Base-by-base conservation (phyloP, 2,113 vertebrate species). In the Rynchops niger region DNA sequence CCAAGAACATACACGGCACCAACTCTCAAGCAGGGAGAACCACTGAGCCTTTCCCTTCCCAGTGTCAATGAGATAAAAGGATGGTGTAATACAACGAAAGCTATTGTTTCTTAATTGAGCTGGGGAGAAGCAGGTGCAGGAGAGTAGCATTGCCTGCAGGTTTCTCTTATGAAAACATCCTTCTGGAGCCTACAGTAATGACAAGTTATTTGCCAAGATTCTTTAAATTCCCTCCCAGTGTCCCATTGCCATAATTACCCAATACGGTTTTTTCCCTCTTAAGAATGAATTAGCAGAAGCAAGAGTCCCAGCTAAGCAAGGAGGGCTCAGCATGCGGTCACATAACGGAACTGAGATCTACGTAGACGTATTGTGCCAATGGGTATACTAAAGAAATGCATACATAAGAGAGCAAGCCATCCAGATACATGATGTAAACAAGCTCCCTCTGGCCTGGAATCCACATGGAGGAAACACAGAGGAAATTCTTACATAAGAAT, bases 81-180 rank as follows among this genome's bases (percentile, higher is more conserved):
- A 45, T 19, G 34, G 42, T 34, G 45, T 27, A 52, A 63, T n/a
- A 79, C 65, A 71, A 86, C 93, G 42, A 76, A 90, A n/a, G 38
- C 18, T 34, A 16, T 72, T 5, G 11, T 73, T 86, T 81, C 40
- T 55, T 93, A 88, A 94, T 29, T 72, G 85, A 92, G 72, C 87
- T 55, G 82, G 32, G 72, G 27, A 96, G 85, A 94, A 95, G 83
- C 90, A 96, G 91, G 94, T 97, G 94, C 95, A 92, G 88, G 55
- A 95, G 84, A 74, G 49, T 5, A 91, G 79, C 82, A 76, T 17
- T 55, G 77, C 82, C 91, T 93, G 91, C 89, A 95, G 95, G 77
- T 92, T 95, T 73, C 81, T 82, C 67, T 93, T 95, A 89, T 86
- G 82, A 81, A 90, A 89, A 85, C 90, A 87, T 96, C 94, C 58